Conservation (phyloP, 2,113 vertebrate genomes). For the Sorex araneus region DNA sequence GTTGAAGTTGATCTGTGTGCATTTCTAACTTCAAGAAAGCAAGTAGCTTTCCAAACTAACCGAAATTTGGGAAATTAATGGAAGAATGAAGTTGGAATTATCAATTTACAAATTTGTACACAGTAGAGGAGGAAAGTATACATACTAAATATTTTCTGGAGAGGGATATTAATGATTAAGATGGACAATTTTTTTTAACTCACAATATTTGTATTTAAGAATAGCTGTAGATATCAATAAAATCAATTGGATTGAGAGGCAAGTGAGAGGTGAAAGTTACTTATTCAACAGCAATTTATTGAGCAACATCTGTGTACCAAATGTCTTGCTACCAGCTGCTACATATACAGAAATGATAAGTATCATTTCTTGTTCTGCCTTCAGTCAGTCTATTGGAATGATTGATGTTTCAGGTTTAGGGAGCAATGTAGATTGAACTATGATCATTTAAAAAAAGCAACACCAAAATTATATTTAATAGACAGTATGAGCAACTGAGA, state of each 20-base stretch:
- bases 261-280: background rate
- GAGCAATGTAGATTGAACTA: background rate
- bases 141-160: background rate
- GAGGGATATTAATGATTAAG: background rate
- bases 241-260: background rate
- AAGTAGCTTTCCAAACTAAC: background rate
- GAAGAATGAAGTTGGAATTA: background rate
- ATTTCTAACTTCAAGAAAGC: background rate
- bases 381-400: background rate
- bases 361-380: background rate
- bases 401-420: background rate
- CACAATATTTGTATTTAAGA: slow-evolving; percentile 23
- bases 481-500: background rate
- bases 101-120: background rate
- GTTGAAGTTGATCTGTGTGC: background rate
- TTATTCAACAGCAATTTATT: slow-evolving; percentile 6
- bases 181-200: background rate
- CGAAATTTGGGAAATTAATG: background rate
- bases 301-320: background rate
- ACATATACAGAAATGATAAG: background rate
- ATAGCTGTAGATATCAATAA: background rate
- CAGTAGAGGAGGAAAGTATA: background rate
- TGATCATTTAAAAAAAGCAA: background rate
- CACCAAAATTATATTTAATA: background rate
- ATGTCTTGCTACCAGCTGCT: background rate